Conservation (phyloP, 2,113 vertebrate genomes). For the Esox niger region DNA sequence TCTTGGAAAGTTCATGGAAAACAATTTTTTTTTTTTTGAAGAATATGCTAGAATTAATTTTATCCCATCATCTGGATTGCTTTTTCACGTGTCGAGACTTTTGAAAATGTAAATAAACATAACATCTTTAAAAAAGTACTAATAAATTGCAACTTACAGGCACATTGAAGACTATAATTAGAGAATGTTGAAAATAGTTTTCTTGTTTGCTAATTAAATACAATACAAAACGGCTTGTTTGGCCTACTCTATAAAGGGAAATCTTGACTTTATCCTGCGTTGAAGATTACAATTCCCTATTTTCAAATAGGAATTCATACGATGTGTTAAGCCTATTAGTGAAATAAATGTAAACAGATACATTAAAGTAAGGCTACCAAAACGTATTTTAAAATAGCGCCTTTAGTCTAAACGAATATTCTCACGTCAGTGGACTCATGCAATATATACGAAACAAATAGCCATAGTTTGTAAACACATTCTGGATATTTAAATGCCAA, state of each 20-base stretch:
- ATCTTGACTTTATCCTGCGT: neutral
- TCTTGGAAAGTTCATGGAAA: slow-evolving; percentile 10
- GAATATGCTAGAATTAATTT: neutral
- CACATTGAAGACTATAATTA: neutral
- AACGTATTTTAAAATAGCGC: neutral
- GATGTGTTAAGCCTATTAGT: neutral
- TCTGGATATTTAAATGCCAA: slow-evolving; percentile 5
- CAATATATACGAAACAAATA: too few relatives aligned
- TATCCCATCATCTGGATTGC: neutral
- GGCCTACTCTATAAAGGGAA: neutral
- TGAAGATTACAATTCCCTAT: neutral
- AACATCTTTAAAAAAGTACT: neutral
- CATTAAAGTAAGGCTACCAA: neutral
- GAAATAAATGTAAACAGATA: neutral
- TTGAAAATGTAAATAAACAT: too few relatives aligned
- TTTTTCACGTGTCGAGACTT: neutral
- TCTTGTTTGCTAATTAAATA: neutral
- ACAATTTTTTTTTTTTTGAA: neutral
- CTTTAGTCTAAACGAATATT: too few relatives aligned
- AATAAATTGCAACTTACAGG: neutral
- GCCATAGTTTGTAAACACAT: too few relatives aligned
- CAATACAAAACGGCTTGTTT: neutral
- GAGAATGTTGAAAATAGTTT: neutral
- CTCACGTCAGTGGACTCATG: too few relatives aligned
- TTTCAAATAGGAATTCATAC: neutral